Percentiles rank a stretch among this genome's conserved stretches.
These are phyloP conservation scores for Sitta carolinensis DNA, from an alignment of 2,797 vertebrate species.

Conservation along the genomic window DNA sequence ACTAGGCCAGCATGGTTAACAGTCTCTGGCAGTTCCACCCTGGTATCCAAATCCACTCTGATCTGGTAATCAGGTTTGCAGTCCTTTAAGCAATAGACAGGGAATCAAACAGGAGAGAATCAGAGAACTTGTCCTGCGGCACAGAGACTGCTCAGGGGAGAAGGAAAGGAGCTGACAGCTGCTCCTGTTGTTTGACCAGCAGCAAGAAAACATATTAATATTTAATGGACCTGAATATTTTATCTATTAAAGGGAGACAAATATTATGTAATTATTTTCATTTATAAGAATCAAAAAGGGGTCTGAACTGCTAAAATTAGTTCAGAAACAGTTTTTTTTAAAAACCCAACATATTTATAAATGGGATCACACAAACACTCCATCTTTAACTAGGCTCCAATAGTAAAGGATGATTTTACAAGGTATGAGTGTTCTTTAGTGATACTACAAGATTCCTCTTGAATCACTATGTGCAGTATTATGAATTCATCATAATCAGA, in stretches of 20 bases:
- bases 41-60: neutral
- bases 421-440: neutral
- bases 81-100: neutral
- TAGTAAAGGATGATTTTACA: neutral
- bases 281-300: neutral
- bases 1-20: neutral
- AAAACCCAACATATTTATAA: neutral
- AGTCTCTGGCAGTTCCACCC: neutral
- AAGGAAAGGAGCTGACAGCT: neutral
- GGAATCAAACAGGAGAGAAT: neutral
- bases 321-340: neutral
- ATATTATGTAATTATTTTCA: neutral
- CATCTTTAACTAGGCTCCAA: neutral
- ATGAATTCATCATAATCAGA: neutral
- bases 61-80: neutral
- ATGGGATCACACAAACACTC: neutral
- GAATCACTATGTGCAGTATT: neutral
- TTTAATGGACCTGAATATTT: neutral
- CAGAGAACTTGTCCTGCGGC: neutral
- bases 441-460: neutral
- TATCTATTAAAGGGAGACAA: neutral
- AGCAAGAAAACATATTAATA: neutral
- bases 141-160: neutral
- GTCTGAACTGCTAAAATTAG: neutral
- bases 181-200: neutral